These are phyloP conservation scores for Thamnophis sirtalis DNA, from an alignment of 2,113 vertebrate species.

Conservation along the genomic window DNA sequence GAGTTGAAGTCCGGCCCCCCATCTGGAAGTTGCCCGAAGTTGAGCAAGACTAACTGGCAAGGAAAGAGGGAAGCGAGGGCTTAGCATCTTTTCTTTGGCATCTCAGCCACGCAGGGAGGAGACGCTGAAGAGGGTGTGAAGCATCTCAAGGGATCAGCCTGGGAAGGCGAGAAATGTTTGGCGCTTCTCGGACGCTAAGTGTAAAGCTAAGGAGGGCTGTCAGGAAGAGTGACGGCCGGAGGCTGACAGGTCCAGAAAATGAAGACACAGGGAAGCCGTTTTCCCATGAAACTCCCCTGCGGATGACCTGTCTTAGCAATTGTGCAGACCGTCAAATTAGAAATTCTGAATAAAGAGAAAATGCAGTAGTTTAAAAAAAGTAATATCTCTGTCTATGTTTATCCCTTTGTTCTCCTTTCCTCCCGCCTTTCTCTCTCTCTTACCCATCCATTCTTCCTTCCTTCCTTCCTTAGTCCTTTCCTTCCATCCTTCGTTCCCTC, in stretches of 20 bases:
- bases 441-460: too few species aligned
- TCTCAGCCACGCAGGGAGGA: neutral
- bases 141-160: neutral
- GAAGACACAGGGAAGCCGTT: neutral
- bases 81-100: neutral
- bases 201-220: neutral
- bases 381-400: neutral
- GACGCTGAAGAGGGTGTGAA: neutral
- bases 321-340: neutral
- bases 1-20: neutral
- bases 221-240: neutral
- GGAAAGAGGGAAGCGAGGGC: neutral
- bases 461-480: too few species aligned
- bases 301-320: neutral
- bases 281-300: neutral
- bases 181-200: neutral
- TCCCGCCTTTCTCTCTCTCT: too few species aligned
- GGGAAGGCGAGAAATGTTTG: neutral
- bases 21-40: neutral
- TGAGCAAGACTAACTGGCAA: neutral
- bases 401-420: too few species aligned
- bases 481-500: too few species aligned
- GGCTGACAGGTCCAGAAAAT: neutral
- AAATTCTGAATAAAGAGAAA: neutral
- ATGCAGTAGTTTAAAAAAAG: neutral